Conservation (phyloP, 2,113 vertebrate species). For the Calypte anna region DNA sequence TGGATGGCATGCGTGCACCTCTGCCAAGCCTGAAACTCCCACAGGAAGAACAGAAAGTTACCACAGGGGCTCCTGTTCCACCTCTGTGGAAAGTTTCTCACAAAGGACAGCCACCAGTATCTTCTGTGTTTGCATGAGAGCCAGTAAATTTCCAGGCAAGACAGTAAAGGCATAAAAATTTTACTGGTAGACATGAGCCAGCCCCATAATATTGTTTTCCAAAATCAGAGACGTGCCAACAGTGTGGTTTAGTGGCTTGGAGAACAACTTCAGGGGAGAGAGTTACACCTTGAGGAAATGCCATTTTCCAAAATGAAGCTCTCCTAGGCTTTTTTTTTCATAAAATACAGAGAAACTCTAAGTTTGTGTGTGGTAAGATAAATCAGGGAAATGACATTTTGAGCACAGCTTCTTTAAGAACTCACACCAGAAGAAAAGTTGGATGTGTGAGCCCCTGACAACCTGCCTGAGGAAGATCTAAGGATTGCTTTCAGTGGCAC, state of each 20-base stretch:
- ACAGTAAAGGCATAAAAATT: neutral
- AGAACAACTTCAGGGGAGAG: neutral
- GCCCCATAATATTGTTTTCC: neutral
- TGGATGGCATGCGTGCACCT: rapidly evolving
- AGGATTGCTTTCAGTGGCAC: neutral
- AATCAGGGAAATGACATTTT: neutral
- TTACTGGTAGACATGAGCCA: neutral
- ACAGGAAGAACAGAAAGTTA: neutral
- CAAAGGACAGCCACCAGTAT: rapidly evolving
- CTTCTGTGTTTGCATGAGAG: neutral
- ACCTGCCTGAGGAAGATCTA: neutral
- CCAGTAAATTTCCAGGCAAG: neutral
- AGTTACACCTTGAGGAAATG: neutral
- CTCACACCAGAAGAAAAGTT: neutral
- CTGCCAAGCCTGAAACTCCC: neutral
- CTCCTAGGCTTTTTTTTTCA: neutral
- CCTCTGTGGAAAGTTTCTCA: neutral
- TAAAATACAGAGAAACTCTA: neutral
- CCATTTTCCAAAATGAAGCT: neutral
- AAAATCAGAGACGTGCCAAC: neutral
- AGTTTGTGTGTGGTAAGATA: rapidly evolving
- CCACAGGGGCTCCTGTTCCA: neutral
- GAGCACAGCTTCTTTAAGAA: neutral
- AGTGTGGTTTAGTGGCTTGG: neutral
- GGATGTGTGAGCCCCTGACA: neutral